Evolutionary conservation across 2,113 vertebrate genomes (phyloP), one percentile per base, ranked within the genome.

Genomic region (Gorilla gorilla): DNA sequence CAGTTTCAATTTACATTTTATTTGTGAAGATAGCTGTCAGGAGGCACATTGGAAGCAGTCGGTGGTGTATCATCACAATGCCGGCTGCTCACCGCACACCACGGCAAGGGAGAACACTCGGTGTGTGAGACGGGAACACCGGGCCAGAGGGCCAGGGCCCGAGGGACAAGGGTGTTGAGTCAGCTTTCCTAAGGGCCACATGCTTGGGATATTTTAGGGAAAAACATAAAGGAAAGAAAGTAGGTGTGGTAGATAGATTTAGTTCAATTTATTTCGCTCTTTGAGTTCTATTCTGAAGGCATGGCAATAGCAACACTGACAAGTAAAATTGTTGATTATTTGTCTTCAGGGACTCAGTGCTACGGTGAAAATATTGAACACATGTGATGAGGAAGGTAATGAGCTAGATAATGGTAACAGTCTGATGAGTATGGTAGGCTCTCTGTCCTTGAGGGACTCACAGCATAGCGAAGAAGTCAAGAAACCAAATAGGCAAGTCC

Each of bases 1-100:
- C 92, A 57, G 57, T 95, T 96, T 98, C 94, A 84, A 93, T 93
- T 98, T 97, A 84, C 92, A 97, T 98, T 97, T 92, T 94, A 96
- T 92, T 95, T 94, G 78, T 93, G n/a, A 85, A 68, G 70, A 92
- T 84, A 68, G 90, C 75, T 87, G 55, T 96, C 94, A 92, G 75
- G 95, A 95, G 90, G 80, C 80, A 88, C 55, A 45, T 17, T n/a
- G 43, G 70, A 94, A 27, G 52, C 75, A 94, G 92, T 78, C 70
- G 64, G 1, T 76, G 52, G 20, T 30, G 50, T 93, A n/a, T 35
- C 75, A 8, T 90, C 84, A 25, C 6, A n/a, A 70, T 23, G 20
- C 5, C 0, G 18, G 30, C 64, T 88, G 10, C 76, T 55, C 43
- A 45, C 3, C 8, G 38, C n/a, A n/a, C 16, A 40, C 12, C 0